Percentiles rank a stretch among this genome's conserved stretches.
These are phyloP conservation scores for Pogonus chalceus DNA, from an alignment of 1,140 invertebrate species.

Conservation along the genomic window DNA sequence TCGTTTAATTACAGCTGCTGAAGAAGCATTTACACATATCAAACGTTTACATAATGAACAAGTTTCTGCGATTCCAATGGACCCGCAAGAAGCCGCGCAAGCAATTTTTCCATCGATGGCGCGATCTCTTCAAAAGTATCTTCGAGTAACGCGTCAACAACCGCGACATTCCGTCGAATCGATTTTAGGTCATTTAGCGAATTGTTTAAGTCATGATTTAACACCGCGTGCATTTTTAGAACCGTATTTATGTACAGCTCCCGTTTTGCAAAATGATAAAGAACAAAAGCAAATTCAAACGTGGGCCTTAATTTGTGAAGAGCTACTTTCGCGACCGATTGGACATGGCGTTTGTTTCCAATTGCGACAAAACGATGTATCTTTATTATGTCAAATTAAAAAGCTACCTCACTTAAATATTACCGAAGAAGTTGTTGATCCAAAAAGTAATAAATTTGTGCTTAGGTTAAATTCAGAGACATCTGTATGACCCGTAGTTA, in stretches of 20 bases:
- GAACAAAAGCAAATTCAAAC: conserved; percentile 67
- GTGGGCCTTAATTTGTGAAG: conserved; percentile 90
- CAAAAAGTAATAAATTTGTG: conserved; percentile 92
- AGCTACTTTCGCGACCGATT: conserved; percentile 74
- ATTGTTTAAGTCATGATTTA: conserved; percentile 84
- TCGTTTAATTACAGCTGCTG: conserved; percentile 80
- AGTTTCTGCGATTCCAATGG: conserved; percentile 61
- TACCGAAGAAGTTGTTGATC: conserved; percentile 90
- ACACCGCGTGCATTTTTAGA: conserved; percentile 90
- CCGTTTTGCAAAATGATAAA: conserved; percentile 70
- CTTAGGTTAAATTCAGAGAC: conserved; percentile 91
- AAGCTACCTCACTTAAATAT: conserved; percentile 86
- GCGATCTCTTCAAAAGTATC: conserved; percentile 89
- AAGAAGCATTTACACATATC: conserved; percentile 96
- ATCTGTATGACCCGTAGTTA: conserved; percentile 68
- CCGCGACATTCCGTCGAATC: conserved; percentile 89
- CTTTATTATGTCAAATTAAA: conserved; percentile 75
- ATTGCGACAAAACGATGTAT: conserved; percentile 86
- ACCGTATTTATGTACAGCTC: conserved; percentile 68
- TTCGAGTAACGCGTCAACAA: conserved; percentile 89
- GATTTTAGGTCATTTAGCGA: conserved; percentile 74
- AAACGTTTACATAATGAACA: conserved; percentile 64
- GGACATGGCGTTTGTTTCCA: conserved; percentile 78
- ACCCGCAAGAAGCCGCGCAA: conserved; percentile 90
- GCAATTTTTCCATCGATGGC: conserved; percentile 95